Conservation (phyloP, 2,797 vertebrate genomes). For the Leptatherina wallacei region DNA sequence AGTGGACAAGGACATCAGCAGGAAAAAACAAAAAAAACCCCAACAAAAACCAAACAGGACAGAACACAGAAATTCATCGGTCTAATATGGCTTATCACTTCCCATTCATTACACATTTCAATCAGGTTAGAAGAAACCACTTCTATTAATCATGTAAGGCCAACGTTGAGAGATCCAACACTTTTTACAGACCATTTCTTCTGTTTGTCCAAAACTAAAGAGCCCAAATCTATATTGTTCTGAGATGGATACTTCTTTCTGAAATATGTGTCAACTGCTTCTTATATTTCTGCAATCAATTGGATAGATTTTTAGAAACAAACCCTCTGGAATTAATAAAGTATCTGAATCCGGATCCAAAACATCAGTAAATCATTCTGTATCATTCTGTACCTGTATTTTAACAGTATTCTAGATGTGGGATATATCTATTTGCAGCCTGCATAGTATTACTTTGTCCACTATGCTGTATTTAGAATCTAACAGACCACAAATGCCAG, state of each 20-base stretch:
- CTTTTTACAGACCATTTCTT: neutral
- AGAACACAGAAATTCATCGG: constrained; percentile 23
- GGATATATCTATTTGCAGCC: neutral
- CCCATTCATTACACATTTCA: constrained; percentile 17
- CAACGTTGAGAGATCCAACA: neutral
- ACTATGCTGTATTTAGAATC: neutral
- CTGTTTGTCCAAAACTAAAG: constrained; percentile 5
- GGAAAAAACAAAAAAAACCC: constrained; percentile 8
- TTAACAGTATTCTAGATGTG: constrained; percentile 1
- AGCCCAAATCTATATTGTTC: neutral
- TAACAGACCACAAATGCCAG: neutral
- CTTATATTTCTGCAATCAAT: neutral
- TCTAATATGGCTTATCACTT: constrained; percentile 61
- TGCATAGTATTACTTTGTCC: neutral
- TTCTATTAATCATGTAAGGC: neutral
- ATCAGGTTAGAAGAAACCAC: constrained; percentile 9
- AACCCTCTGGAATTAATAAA: neutral
- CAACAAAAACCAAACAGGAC: constrained; percentile 15
- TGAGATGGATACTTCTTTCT: neutral
- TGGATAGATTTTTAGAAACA: neutral
- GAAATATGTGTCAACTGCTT: neutral
- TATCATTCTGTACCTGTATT: neutral
- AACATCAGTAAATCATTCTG: neutral
- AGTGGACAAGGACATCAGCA: constrained; percentile 26
- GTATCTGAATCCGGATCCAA: neutral